phyloP scores from a whole-genome alignment of 2,888 invertebrate genomes.

The Cryptophagus acutangulus region DNA sequence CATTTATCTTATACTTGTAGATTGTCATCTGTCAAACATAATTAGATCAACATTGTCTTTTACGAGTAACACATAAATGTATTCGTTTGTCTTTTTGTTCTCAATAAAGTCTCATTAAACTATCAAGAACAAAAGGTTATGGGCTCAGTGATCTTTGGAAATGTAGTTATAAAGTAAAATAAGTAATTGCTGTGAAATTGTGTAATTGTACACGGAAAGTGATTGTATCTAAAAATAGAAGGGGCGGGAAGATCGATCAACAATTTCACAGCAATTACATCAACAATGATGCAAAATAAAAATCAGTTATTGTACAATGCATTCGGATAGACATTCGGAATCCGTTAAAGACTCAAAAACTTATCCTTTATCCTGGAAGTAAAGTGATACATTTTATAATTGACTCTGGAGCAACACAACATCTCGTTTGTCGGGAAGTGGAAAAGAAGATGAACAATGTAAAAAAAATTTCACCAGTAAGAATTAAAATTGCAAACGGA shows the following conservation, averaged over 20 bases:
- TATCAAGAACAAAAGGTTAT: conserved; percentile 1
- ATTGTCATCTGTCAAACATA: too few relatives aligned
- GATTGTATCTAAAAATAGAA: background rate
- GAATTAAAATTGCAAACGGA: conserved; percentile 6
- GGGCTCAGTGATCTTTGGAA: background rate
- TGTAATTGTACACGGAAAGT: background rate
- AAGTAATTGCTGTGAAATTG: background rate
- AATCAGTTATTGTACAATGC: conserved; percentile 25
- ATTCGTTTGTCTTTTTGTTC: too few relatives aligned
- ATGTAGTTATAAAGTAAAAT: too few relatives aligned
- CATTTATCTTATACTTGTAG: too few relatives aligned
- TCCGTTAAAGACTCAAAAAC: conserved; percentile 24
- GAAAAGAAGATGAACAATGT: conserved; percentile 9
- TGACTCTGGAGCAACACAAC: conserved; percentile 15
- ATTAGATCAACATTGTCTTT: too few relatives aligned
- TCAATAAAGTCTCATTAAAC: too few relatives aligned
- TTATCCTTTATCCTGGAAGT: conserved; percentile 27
- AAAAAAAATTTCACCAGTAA: conserved; percentile 5
- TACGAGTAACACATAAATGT: too few relatives aligned
- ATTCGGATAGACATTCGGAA: conserved; percentile 25
- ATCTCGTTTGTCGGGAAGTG: conserved; percentile 10
- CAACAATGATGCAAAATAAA: conserved; percentile 22
- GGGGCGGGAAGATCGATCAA: background rate
- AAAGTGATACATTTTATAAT: conserved; percentile 10
- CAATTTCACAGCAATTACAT: conserved; percentile 7